phyloP scores from a whole-genome alignment of 2,888 invertebrate genomes.

The Pelosia muscerda region DNA sequence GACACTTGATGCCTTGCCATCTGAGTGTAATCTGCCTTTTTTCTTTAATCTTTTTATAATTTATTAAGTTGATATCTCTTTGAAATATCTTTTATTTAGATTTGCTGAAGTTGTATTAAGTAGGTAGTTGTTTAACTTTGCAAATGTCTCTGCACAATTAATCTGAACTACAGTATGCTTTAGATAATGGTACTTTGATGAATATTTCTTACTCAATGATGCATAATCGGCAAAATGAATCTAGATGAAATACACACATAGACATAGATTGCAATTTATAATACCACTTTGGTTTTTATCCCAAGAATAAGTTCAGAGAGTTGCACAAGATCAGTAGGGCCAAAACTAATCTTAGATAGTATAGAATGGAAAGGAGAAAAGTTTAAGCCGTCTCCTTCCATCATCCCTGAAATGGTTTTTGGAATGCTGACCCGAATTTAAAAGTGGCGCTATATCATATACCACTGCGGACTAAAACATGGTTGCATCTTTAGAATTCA shows the following conservation, averaged over 20 bases:
- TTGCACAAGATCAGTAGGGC: not conserved
- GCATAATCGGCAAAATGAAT: not conserved
- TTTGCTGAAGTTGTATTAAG: too few relatives aligned
- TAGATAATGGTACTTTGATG: too few relatives aligned
- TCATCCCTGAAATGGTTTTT: not conserved
- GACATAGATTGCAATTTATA: not conserved
- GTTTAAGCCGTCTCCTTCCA: not conserved
- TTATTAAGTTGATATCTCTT: too few relatives aligned
- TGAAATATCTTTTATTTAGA: too few relatives aligned
- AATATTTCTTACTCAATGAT: not conserved
- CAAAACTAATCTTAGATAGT: not conserved
- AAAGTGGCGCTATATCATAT: conserved; percentile 28
- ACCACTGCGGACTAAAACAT: conserved; percentile 41
- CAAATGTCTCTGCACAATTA: too few relatives aligned
- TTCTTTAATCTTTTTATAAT: too few relatives aligned
- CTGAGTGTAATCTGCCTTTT: too few relatives aligned
- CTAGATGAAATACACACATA: not conserved
- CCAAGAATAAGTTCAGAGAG: not conserved
- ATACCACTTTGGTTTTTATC: not conserved
- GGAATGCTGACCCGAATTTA: conserved; percentile 16
- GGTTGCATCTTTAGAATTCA: conserved; percentile 59
- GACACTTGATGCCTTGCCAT: too few relatives aligned
- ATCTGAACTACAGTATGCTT: too few relatives aligned
- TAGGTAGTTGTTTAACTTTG: too few relatives aligned
- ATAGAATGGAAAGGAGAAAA: not conserved